These are phyloP conservation scores for Tyrannus savana DNA, from an alignment of 2,113 vertebrate genomes.

Conservation along the genomic window DNA sequence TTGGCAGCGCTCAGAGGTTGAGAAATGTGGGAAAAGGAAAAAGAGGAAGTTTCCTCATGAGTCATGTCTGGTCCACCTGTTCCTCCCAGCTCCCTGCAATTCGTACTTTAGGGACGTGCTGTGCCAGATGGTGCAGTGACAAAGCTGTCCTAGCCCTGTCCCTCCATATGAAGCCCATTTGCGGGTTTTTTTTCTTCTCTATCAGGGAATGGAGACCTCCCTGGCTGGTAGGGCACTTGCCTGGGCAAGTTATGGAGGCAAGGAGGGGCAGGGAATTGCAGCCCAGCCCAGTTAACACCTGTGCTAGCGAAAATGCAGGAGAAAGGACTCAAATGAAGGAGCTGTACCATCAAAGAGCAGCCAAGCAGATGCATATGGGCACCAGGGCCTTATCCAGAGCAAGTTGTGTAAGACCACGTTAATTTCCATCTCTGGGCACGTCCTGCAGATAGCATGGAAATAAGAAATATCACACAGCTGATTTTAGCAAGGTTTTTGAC, in stretches of 20 bases:
- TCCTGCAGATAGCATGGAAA: not conserved
- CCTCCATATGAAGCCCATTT: not conserved
- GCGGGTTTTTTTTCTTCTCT: not conserved
- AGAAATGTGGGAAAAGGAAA: not conserved
- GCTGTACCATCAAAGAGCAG: not conserved
- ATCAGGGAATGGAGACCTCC: accelerated
- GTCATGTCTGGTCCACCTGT: accelerated
- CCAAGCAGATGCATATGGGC: not conserved
- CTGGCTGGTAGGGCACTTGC: not conserved
- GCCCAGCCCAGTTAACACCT: accelerated
- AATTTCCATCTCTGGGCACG: not conserved
- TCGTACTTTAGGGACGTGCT: not conserved
- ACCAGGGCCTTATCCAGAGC: not conserved
- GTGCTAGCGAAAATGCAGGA: accelerated
- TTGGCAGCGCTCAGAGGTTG: accelerated
- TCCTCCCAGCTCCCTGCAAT: not conserved
- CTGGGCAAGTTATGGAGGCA: not conserved
- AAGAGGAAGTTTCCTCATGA: not conserved
- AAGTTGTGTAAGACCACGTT: not conserved
- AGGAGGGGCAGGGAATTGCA: not conserved
- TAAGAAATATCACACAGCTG: not conserved
- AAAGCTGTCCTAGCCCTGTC: not conserved
- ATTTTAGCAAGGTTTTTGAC: not conserved
- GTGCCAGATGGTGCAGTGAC: not conserved
- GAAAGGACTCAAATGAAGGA: accelerated